Conservation (phyloP, 2,888 invertebrate species). For the Epinotia brunnichana region DNA sequence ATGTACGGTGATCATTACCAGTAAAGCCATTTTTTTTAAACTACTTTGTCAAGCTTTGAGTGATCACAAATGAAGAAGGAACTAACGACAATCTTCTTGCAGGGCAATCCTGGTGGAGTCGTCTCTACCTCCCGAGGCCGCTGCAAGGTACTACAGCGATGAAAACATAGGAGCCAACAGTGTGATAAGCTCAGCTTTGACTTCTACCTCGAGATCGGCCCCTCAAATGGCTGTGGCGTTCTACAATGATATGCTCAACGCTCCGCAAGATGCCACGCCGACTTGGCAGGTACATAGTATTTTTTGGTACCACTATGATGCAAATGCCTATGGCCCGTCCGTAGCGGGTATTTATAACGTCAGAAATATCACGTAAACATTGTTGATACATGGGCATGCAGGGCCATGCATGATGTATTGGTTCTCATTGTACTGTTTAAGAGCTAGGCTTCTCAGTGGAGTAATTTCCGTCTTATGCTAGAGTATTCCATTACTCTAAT, state of each 20-base stretch:
- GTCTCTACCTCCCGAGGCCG: slow-evolving; percentile 54
- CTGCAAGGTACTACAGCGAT: slow-evolving; percentile 66
- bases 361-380: background rate
- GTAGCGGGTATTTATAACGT: background rate
- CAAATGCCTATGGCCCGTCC: background rate
- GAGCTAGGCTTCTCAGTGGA: too few relatives aligned
- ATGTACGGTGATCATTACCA: too few relatives aligned
- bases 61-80: too few relatives aligned
- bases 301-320: background rate
- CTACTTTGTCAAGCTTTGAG: too few relatives aligned
- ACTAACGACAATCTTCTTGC: slow-evolving; percentile 12
- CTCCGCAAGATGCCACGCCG: slow-evolving; percentile 61
- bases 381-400: background rate
- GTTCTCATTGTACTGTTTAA: too few relatives aligned
- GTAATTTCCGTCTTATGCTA: too few relatives aligned
- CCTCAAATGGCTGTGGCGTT: slow-evolving; percentile 63
- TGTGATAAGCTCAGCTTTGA: slow-evolving; percentile 65
- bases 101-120: slow-evolving; percentile 71
- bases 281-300: slow-evolving; percentile 62
- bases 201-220: slow-evolving; percentile 54
- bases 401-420: too few relatives aligned
- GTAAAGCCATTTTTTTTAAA: too few relatives aligned
- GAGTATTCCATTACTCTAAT: too few relatives aligned
- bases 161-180: slow-evolving; percentile 67
- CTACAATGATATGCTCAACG: slow-evolving; percentile 62